Percentiles rank a stretch among this genome's conserved stretches.
Evolutionary conservation across 2,113 vertebrate genomes (phyloP).

Genomic region (Epinephelus lanceolatus): DNA sequence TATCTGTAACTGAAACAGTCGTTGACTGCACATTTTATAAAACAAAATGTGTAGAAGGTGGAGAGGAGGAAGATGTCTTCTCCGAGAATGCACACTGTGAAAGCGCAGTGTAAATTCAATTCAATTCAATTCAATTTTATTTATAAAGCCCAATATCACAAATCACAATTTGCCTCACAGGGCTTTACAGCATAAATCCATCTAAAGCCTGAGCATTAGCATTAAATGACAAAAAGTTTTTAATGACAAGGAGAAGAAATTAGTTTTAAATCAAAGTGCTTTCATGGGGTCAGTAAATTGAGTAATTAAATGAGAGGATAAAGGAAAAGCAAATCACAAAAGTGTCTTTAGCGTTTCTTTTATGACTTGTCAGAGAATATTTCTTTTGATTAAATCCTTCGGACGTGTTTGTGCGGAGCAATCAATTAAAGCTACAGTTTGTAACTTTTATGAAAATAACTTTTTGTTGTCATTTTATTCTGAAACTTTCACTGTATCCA

Average conservation of each 20-base stretch:
- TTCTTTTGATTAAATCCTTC: neutral
- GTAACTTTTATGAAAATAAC: too few species aligned
- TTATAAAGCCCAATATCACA: too few species aligned
- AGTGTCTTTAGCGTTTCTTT: neutral
- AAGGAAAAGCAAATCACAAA: neutral
- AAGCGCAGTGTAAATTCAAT: neutral
- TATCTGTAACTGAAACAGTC: slow-evolving; percentile 11
- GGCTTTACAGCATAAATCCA: too few species aligned
- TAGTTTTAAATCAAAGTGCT: neutral
- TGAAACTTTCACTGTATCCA: too few species aligned
- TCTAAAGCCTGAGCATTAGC: slow-evolving; percentile 5
- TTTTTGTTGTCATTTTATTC: too few species aligned
- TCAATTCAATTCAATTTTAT: too few species aligned
- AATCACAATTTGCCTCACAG: too few species aligned
- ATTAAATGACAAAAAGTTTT: neutral
- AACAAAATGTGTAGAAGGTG: neutral
- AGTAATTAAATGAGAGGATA: neutral
- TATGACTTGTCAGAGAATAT: neutral
- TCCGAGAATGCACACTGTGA: neutral
- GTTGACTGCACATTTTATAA: neutral
- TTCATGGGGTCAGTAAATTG: neutral
- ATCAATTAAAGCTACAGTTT: neutral
- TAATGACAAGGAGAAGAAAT: neutral
- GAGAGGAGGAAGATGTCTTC: neutral
- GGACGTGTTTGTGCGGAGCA: neutral